A percentile compares a stretch with the other conserved stretches of the same genome.
Conservation (phyloP, 2,797 vertebrate genomes). For the Hafferia zeledoni region DNA sequence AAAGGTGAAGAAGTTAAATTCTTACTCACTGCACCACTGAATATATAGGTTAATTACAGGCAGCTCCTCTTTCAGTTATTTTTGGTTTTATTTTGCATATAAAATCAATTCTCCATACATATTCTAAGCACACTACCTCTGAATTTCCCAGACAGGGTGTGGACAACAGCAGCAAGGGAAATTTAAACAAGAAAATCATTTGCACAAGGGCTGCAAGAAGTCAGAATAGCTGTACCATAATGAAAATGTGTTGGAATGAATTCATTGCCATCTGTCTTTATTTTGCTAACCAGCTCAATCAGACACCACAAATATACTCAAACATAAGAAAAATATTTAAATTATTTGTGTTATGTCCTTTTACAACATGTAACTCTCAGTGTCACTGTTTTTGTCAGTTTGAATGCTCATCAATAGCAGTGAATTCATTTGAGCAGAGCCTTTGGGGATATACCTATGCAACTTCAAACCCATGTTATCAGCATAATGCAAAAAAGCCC, state of each 20-base stretch:
- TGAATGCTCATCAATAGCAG: background rate
- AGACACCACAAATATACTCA: conserved; percentile 66
- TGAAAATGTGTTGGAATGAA: conserved; percentile 49
- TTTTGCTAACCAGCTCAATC: conserved; percentile 62
- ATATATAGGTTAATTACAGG: background rate
- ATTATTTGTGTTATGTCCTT: conserved; percentile 34
- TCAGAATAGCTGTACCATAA: background rate
- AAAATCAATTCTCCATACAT: background rate
- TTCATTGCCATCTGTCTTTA: conserved; percentile 70
- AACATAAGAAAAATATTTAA: conserved; percentile 65
- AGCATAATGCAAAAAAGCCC: background rate
- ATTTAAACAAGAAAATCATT: background rate
- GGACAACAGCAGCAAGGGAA: background rate
- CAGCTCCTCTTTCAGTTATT: background rate
- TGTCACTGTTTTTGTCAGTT: background rate
- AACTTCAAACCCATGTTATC: background rate
- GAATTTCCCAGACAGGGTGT: background rate
- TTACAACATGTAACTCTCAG: background rate
- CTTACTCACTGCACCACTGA: accelerated
- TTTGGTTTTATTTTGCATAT: background rate
- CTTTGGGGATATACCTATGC: background rate
- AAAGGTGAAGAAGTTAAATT: background rate
- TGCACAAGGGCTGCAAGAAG: background rate
- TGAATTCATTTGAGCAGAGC: background rate
- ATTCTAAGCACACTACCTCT: background rate